Percentiles rank a stretch among this genome's conserved stretches.
These are phyloP conservation scores for Aspidiotus destructor DNA, from an alignment of 2,888 invertebrate genomes.

Conservation along the genomic window DNA sequence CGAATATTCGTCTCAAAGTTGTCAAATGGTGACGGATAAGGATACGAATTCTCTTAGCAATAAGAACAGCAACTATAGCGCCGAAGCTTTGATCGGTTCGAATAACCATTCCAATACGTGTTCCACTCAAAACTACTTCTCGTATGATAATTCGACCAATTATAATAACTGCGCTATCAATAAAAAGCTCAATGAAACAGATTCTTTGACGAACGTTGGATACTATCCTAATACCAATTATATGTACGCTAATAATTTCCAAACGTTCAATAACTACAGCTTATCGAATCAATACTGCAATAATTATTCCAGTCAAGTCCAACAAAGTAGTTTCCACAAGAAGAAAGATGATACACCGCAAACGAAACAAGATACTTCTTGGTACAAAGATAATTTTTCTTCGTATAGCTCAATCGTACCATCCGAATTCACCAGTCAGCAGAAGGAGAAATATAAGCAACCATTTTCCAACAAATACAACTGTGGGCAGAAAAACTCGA, in stretches of 20 bases:
- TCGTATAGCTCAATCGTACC: conserved; percentile 11
- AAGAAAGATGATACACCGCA: conserved; percentile 21
- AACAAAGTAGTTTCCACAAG: conserved; percentile 14
- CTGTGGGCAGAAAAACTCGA: conserved; percentile 15
- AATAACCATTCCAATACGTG: conserved; percentile 15
- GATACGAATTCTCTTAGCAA: conserved; percentile 16
- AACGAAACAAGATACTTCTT: conserved; percentile 17
- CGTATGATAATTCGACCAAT: conserved; percentile 19
- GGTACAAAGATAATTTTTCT: conserved; percentile 12
- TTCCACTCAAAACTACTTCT: conserved; percentile 17
- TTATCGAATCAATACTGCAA: conserved; percentile 27
- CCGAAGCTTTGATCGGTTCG: conserved; percentile 36
- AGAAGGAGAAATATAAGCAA: conserved; percentile 16
- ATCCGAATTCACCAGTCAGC: conserved; percentile 6
- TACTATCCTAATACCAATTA: conserved; percentile 23
- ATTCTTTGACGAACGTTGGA: conserved; percentile 20
- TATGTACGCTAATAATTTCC: conserved; percentile 24
- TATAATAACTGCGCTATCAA: conserved; percentile 13
- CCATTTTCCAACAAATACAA: conserved; percentile 15
- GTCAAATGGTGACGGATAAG: conserved; percentile 9
- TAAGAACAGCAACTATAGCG: conserved; percentile 35
- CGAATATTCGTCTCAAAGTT: conserved; percentile 4
- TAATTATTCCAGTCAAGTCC: conserved; percentile 28
- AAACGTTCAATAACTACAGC: conserved; percentile 25
- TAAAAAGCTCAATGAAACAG: conserved; percentile 18